Percentiles rank a stretch among this genome's conserved stretches.
These are phyloP conservation scores for Chalcosyrphus nemorum DNA, from an alignment of 2,888 invertebrate genomes.

Conservation along the genomic window DNA sequence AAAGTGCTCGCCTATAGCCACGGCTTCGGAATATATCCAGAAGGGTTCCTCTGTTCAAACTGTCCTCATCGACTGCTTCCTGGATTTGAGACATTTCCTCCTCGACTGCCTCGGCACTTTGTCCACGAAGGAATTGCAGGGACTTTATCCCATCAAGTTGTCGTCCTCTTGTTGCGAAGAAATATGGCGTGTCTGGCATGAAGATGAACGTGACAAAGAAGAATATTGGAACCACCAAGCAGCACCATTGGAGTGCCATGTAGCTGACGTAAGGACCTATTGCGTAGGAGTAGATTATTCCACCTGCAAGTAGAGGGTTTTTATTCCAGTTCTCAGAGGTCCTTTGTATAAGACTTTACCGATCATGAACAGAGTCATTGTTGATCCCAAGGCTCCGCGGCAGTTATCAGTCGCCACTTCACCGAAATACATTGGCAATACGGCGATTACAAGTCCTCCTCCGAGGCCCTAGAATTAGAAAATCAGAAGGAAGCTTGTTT, in stretches of 20 bases:
- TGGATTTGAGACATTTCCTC: slow-evolving; percentile 86
- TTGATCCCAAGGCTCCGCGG: slow-evolving; percentile 91
- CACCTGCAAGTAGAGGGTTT: slow-evolving; percentile 79
- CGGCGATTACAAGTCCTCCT: slow-evolving; percentile 87
- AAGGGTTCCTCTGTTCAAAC: slow-evolving; percentile 80
- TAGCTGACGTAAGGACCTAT: slow-evolving; percentile 89
- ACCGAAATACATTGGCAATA: slow-evolving; percentile 92
- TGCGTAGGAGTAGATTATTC: slow-evolving; percentile 87
- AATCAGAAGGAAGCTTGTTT: too few relatives aligned
- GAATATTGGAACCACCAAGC: slow-evolving; percentile 85
- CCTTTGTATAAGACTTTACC: slow-evolving; percentile 74
- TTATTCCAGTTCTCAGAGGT: neutral
- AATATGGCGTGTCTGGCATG: slow-evolving; percentile 93
- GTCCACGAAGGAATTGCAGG: slow-evolving; percentile 86
- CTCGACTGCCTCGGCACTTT: slow-evolving; percentile 84
- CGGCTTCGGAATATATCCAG: slow-evolving; percentile 86
- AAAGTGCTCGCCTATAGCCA: slow-evolving; percentile 89
- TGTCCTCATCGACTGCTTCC: slow-evolving; percentile 82
- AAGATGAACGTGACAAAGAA: slow-evolving; percentile 86
- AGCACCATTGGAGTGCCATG: slow-evolving; percentile 85
- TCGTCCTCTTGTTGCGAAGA: slow-evolving; percentile 84
- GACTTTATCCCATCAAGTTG: slow-evolving; percentile 85
- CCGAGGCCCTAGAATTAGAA: slow-evolving; percentile 83
- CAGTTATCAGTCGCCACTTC: slow-evolving; percentile 91
- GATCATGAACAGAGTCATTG: slow-evolving; percentile 89